Evolutionary conservation across 2,113 vertebrate genomes (phyloP), one percentile per base, ranked within the genome.

Genomic region (Holacanthus passer): DNA sequence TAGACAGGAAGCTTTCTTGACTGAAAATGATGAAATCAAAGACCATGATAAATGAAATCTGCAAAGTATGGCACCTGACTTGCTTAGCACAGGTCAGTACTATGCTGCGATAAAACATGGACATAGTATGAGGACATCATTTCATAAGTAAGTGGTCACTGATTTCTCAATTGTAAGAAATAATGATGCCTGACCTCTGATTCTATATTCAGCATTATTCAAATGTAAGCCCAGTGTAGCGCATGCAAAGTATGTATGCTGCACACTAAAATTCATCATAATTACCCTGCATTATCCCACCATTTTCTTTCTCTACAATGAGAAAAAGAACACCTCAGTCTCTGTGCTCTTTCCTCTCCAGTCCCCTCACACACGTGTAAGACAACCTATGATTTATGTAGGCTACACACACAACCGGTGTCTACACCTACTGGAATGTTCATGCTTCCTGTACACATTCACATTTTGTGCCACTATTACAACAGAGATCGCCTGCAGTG

Each of bases 181-280:
- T n/a, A 5, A 73, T 50, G 39, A 43, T 12, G 43, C 32, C 55
- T 32, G 22, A 37, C 37, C 50, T 55, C 58, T 17, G 16, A 19
- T 37, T 50, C 53, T 68, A 48, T 70, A 47, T 64, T 65, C 50
- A 56, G 68, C 37, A 65, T 70, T 71, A 77, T 72, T 83, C 32
- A 72, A 72, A 69, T 70, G 29, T 48, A 24, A 37, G 48, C 16
- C 3, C 10, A 63, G 7, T 31, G 29, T 50, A 35, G 20, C 16
- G 29, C 32, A 43, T 60, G 45, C 16, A 81, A 17, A n/a, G 16
- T 37, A 45, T 50, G 48, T 63, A 50, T n/a, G n/a, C n/a, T n/a
- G n/a, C 19, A 67, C 19, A 41, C 47, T 37, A n/a, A 59, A 65
- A 22, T 73, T 50, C 31, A 73, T 47, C 50, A 73, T 66, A 81